A percentile compares a stretch with the other conserved stretches of the same genome.
Evolutionary conservation across 2,797 vertebrate genomes (phyloP).

Genomic region (Huso huso): DNA sequence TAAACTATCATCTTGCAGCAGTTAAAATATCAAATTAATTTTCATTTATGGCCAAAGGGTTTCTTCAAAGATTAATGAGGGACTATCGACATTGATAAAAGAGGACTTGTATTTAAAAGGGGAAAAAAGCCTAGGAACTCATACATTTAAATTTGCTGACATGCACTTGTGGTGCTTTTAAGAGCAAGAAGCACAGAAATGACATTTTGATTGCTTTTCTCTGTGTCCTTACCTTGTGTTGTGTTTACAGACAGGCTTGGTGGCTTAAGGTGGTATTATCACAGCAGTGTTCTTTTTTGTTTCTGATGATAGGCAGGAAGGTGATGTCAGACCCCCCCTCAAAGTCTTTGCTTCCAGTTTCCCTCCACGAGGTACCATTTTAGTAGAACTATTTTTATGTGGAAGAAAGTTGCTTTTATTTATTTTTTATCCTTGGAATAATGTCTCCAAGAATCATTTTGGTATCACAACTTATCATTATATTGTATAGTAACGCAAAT

Average conservation of each 20-base stretch:
- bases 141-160: conserved; percentile 10
- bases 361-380: conserved; percentile 3
- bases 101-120: conserved; percentile 11
- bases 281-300: not conserved
- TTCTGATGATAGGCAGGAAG: not conserved
- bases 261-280: not conserved
- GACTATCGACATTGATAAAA: conserved; percentile 13
- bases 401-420: no score
- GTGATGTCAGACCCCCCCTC: not conserved
- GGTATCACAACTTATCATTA: no score
- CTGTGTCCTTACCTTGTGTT: conserved; percentile 1
- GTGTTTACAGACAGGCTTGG: not conserved
- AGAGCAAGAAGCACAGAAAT: conserved; percentile 8
- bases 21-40: conserved; percentile 16
- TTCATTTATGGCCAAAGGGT: conserved; percentile 3
- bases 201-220: conserved; percentile 4
- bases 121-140: not conserved
- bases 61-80: conserved; percentile 14
- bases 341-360: no score
- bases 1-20: conserved; percentile 15
- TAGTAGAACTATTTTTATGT: no score
- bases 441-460: no score
- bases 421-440: no score
- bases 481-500: no score
- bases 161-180: conserved; percentile 7